Evolutionary conservation across 2,888 invertebrate genomes (phyloP).

Genomic region (Syrphus vitripennis): DNA sequence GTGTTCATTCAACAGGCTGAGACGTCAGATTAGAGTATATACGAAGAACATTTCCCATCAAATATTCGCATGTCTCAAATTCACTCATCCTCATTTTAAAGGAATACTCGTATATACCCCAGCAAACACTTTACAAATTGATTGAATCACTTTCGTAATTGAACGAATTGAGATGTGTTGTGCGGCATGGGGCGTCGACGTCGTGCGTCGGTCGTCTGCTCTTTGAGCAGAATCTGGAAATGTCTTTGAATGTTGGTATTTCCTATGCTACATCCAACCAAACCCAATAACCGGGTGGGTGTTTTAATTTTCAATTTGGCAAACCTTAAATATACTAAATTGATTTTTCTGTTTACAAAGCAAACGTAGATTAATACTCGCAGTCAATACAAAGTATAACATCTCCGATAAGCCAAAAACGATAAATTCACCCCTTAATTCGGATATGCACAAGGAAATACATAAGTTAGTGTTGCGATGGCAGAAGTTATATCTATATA

Average conservation of each 20-base stretch:
- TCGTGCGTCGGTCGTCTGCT: neutral
- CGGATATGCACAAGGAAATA: neutral
- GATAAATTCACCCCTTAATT: slow-evolving; percentile 20
- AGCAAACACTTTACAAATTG: slow-evolving; percentile 61
- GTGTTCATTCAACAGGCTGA: slow-evolving; percentile 52
- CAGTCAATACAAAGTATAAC: neutral
- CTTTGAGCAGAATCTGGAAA: neutral
- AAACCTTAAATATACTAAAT: slow-evolving; percentile 40
- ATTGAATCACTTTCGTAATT: slow-evolving; percentile 68
- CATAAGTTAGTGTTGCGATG: neutral
- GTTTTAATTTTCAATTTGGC: slow-evolving; percentile 1
- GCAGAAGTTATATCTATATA: neutral
- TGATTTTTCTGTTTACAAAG: slow-evolving; percentile 65
- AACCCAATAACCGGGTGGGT: slow-evolving; percentile 10
- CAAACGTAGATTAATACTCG: neutral
- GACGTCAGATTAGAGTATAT: neutral
- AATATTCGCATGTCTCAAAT: neutral
- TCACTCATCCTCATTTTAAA: neutral
- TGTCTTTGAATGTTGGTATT: neutral
- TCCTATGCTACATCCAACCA: neutral
- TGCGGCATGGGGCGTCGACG: neutral
- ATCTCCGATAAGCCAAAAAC: slow-evolving; percentile 17
- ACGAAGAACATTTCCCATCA: neutral
- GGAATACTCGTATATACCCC: no score
- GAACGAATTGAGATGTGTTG: slow-evolving; percentile 57